phyloP scores from a whole-genome alignment of 2,113 vertebrate species.

The Todiramphus saurophagus region DNA sequence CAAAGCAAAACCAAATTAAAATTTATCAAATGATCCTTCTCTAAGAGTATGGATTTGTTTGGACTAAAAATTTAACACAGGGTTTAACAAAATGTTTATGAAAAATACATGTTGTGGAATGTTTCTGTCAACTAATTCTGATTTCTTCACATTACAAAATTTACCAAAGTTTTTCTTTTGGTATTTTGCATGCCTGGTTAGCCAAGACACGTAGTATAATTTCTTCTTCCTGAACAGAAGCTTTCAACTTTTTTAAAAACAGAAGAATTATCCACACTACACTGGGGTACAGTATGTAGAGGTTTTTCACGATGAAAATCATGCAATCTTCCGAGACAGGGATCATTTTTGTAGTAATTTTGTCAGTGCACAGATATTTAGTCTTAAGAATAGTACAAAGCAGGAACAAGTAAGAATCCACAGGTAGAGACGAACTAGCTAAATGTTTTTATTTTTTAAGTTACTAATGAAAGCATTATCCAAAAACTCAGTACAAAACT shows the following conservation, averaged over 20 bases:
- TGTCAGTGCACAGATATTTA: neutral
- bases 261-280: neutral
- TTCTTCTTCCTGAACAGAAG: neutral
- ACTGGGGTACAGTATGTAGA: neutral
- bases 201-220: neutral
- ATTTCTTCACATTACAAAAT: neutral
- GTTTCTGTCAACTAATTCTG: neutral
- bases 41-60: neutral
- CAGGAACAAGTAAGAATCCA: neutral
- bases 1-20: neutral
- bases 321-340: neutral
- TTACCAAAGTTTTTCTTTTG: neutral
- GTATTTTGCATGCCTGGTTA: neutral
- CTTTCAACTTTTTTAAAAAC: neutral
- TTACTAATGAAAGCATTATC: neutral
- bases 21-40: neutral
- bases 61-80: neutral
- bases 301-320: neutral
- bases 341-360: neutral
- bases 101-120: neutral
- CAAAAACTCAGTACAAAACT: neutral
- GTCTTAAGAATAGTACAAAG: neutral
- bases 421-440: neutral
- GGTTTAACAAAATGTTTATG: neutral
- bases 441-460: neutral